A percentile compares a stretch with the other conserved stretches of the same genome.
phyloP scores from a whole-genome alignment of 2,888 invertebrate species.

The Cotesia congregata region DNA sequence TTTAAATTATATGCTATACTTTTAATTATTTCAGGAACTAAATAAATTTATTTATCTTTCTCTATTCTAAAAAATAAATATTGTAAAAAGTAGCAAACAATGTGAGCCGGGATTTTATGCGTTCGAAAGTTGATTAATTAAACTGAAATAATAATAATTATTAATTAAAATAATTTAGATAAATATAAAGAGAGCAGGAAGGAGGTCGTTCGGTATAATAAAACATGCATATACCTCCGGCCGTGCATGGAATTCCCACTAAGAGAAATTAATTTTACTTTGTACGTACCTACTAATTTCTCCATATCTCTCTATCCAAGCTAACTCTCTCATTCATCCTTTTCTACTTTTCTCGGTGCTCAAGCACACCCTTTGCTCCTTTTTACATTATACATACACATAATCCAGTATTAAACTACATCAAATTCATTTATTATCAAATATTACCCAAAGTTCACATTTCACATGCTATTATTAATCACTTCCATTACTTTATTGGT shows the following conservation, averaged over 20 bases:
- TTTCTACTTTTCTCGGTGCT: constrained; percentile 19
- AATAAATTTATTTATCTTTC: constrained; percentile 4
- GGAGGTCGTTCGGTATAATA: constrained; percentile 67
- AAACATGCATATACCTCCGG: constrained; percentile 60
- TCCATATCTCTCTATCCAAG: constrained; percentile 18
- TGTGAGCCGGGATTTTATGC: background rate
- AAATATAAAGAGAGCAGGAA: constrained; percentile 52
- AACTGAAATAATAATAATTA: background rate
- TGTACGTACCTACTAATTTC: constrained; percentile 8
- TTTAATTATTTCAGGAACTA: constrained; percentile 49
- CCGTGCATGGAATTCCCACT: background rate
- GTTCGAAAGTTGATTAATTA: background rate
- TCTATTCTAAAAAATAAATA: constrained; percentile 6
- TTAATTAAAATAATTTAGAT: background rate
- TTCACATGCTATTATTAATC: background rate
- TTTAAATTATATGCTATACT: background rate
- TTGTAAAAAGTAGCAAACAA: background rate
- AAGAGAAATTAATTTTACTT: constrained; percentile 16
- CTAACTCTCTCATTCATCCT: constrained; percentile 8
- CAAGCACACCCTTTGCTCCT: constrained; percentile 15
- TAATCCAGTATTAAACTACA: background rate
- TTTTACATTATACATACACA: constrained; percentile 7
- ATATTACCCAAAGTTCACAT: background rate
- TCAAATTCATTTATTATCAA: background rate
- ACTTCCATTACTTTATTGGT: background rate